Base-by-base conservation (phyloP, 2,888 invertebrate genomes). In the Plebejus melissa region DNA sequence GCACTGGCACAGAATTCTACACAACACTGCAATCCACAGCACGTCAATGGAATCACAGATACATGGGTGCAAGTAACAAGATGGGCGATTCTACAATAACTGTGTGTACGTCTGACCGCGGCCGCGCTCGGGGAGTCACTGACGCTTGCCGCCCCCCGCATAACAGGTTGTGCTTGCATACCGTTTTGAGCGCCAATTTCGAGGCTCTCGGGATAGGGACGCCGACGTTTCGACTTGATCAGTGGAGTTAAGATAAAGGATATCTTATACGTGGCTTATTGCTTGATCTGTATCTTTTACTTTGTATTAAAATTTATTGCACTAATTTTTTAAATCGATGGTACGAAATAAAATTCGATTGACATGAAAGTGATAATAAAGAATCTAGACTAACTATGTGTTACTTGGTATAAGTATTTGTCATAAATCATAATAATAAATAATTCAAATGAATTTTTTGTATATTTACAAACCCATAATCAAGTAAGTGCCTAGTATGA, bases 121-220 rank as follows among this genome's bases (percentile, higher is more conserved):
- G 78, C 85, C 81, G 85, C 85, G 85, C 86, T 76, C 87, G 83
- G 80, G 85, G 82, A 85, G 89, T 88, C 86, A 90, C 90, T 81
- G 80, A 22, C 80, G 81, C 83, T 83, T 32, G 80, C 82, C 78
- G 80, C 81, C 83, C 83, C 85, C 86, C 84, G 79, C 79, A 79
- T 84, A 92, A 93, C 92, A 92, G 92, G 92, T 91, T 92, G 89
- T 83, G 85, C 82, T 86, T 87, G 88, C 90, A 91, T 90, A 88
- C 89, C 82, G 82, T 82, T 87, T 87, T 86, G 88, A 88, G 86
- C 89, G 90, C 89, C 92, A 90, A 91, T 91, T 91, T 89, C 86
- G 88, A 86, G 85, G 87, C 85, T 86, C 86, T 82, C 83, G 81
- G 85, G 84, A 84, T 82, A 83, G 85, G 84, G 84, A 84, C 84